phyloP scores from a whole-genome alignment of 2,888 invertebrate genomes.

The Lottia scabra region DNA sequence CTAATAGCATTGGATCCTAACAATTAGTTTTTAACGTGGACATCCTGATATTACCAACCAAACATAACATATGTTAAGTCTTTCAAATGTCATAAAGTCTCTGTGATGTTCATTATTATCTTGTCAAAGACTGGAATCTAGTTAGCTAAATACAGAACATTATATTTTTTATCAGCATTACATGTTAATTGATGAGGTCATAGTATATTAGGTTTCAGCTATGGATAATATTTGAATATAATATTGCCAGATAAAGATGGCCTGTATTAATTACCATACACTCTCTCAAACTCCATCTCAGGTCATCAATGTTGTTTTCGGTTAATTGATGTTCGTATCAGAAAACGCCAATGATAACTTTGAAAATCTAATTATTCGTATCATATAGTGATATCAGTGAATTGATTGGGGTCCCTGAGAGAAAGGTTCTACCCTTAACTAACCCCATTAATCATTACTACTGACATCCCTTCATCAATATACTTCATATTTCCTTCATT shows the following conservation, averaged over 20 bases:
- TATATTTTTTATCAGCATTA: too few relatives aligned
- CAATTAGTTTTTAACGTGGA: not conserved
- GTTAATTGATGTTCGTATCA: not conserved
- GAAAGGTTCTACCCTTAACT: slow-evolving; percentile 5
- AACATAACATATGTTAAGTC: not conserved
- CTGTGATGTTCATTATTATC: too few relatives aligned
- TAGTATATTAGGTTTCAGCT: too few relatives aligned
- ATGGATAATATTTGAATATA: too few relatives aligned
- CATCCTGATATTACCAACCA: not conserved
- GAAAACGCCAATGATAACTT: not conserved
- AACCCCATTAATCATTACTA: not conserved
- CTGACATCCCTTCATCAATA: slow-evolving; percentile 2
- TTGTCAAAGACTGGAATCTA: too few relatives aligned
- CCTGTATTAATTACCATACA: too few relatives aligned
- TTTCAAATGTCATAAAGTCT: not conserved
- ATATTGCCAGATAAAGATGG: too few relatives aligned
- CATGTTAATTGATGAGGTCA: too few relatives aligned
- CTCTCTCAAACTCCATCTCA: not conserved
- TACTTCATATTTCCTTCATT: slow-evolving; percentile 4
- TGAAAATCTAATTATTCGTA: not conserved
- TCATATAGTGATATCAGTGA: slow-evolving; percentile 1
- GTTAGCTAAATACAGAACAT: too few relatives aligned
- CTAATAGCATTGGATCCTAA: not conserved
- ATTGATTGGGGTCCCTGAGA: not conserved
- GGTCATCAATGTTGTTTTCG: not conserved